phyloP scores from a whole-genome alignment of 2,113 vertebrate species.

The Callithrix jacchus region DNA sequence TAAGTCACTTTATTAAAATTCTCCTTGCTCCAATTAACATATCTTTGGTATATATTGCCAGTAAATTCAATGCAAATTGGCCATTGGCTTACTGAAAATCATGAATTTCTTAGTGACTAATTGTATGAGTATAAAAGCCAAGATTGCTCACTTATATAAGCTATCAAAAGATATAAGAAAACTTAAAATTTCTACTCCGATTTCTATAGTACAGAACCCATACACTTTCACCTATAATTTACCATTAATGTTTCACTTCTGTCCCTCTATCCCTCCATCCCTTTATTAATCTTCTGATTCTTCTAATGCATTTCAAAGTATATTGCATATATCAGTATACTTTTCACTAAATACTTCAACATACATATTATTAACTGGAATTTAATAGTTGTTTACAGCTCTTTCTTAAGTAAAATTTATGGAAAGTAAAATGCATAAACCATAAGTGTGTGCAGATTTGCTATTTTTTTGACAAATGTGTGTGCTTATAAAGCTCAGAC shows the following conservation, averaged over 20 bases:
- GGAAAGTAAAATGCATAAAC: not conserved
- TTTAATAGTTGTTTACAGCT: slow-evolving; percentile 22
- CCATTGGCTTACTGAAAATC: not conserved
- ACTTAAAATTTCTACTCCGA: not conserved
- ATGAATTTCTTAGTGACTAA: slow-evolving; percentile 24
- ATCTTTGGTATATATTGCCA: not conserved
- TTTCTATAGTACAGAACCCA: not conserved
- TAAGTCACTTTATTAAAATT: slow-evolving; percentile 37
- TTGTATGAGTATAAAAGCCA: not conserved
- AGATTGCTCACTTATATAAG: slow-evolving; percentile 13
- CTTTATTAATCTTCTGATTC: not conserved
- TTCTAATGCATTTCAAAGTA: not conserved
- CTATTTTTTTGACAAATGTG: not conserved
- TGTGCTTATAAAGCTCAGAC: not conserved
- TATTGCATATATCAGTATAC: not conserved
- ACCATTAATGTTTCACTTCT: not conserved
- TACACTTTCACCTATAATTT: not conserved
- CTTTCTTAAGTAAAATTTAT: not conserved
- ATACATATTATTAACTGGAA: not conserved
- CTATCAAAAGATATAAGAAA: slow-evolving; percentile 23
- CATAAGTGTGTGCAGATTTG: not conserved
- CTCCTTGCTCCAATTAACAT: not conserved
- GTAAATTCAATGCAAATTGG: not conserved
- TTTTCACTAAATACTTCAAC: not conserved
- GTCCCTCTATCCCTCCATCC: not conserved